These are phyloP conservation scores for Sciaenops ocellatus DNA, from an alignment of 2,797 vertebrate species.

Conservation along the genomic window DNA sequence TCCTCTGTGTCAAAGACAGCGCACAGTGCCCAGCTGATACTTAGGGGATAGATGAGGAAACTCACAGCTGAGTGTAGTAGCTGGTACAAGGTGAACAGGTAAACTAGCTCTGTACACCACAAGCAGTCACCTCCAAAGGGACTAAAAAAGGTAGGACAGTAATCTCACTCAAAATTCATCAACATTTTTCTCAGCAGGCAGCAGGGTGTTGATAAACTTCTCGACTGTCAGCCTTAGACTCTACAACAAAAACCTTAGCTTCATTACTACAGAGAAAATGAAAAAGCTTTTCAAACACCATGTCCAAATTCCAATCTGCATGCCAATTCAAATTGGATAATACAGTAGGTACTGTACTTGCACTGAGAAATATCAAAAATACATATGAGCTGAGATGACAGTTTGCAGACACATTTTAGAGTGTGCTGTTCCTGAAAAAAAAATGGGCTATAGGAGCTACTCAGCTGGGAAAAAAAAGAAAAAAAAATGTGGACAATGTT, in stretches of 20 bases:
- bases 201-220: constrained; percentile 8
- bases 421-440: constrained; percentile 7
- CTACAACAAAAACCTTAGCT: neutral
- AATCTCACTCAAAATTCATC: constrained; percentile 14
- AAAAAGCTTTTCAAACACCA: neutral
- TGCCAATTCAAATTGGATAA: neutral
- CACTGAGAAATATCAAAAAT: neutral
- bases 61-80: constrained; percentile 49
- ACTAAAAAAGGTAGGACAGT: constrained; percentile 28
- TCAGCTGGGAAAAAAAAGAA: constrained; percentile 24
- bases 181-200: constrained; percentile 36
- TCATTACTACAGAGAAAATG: neutral
- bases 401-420: constrained; percentile 6
- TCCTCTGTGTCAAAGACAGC: constrained; percentile 70
- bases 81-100: constrained; percentile 53
- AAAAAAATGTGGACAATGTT: constrained; percentile 26
- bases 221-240: constrained; percentile 10
- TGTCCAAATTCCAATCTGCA: neutral
- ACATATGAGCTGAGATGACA: neutral
- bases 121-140: constrained; percentile 49
- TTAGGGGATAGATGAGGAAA: constrained; percentile 46
- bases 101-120: constrained; percentile 18
- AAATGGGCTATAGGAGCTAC: neutral
- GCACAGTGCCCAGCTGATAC: constrained; percentile 69
- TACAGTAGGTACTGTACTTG: neutral